Conservation (phyloP, 2,113 vertebrate species). For the Calidris pygmaea region DNA sequence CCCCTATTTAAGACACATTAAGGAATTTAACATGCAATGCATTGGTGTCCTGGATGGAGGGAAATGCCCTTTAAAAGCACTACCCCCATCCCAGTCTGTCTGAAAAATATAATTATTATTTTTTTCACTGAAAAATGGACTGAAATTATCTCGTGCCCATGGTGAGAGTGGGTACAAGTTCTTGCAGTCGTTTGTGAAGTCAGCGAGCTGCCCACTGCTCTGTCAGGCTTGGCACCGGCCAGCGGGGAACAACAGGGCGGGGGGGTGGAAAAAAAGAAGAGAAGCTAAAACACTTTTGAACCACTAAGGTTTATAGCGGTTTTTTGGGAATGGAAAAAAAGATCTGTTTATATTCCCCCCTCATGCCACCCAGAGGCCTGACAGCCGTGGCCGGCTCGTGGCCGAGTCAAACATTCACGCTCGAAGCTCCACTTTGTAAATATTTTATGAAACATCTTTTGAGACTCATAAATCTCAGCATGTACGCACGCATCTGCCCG, state of each 20-base stretch:
- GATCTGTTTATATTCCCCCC: constrained; percentile 56
- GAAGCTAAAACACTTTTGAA: neutral
- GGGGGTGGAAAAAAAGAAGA: neutral
- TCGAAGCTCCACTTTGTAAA: constrained; percentile 52
- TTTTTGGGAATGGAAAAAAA: constrained; percentile 41
- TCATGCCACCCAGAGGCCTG: constrained; percentile 61
- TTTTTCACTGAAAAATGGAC: neutral
- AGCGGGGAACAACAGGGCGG: accelerated
- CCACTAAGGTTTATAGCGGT: neutral
- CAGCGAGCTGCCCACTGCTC: neutral
- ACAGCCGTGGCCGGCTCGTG: neutral
- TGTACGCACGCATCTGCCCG: neutral
- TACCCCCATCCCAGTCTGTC: no score
- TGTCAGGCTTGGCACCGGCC: neutral
- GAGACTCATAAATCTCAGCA: constrained; percentile 52
- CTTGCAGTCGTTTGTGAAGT: neutral
- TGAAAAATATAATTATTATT: neutral
- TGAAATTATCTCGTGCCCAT: accelerated
- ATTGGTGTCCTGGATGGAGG: neutral
- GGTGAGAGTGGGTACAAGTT: neutral
- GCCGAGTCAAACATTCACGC: neutral
- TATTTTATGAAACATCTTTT: constrained; percentile 68
- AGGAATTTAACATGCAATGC: accelerated
- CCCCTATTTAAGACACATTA: neutral
- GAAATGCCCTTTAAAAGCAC: neutral